These are phyloP conservation scores for Rhinolophus sinicus DNA, from an alignment of 2,113 vertebrate species.

Conservation along the genomic window DNA sequence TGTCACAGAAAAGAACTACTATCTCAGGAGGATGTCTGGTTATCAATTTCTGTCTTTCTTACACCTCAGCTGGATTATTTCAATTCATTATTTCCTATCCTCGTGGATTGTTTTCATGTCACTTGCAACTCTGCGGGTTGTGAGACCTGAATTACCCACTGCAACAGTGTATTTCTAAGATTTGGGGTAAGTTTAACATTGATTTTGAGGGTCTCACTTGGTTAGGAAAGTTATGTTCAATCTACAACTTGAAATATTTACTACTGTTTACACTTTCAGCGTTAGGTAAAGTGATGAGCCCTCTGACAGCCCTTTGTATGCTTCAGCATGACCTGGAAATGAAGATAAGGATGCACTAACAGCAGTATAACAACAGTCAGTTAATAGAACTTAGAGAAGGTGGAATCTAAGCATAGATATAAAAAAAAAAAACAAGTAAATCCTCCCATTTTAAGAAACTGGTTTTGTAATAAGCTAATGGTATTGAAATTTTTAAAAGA, in stretches of 20 bases:
- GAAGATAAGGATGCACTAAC: neutral
- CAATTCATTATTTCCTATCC: constrained; percentile 45
- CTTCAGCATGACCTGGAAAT: constrained; percentile 15
- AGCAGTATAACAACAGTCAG: neutral
- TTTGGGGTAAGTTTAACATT: neutral
- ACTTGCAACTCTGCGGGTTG: constrained; percentile 14
- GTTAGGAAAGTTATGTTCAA: neutral
- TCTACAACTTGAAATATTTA: neutral
- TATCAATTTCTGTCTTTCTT: constrained; percentile 62
- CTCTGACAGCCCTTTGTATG: neutral
- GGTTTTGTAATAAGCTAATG: neutral
- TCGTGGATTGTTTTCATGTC: constrained; percentile 36
- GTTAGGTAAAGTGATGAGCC: neutral
- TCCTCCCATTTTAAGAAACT: neutral
- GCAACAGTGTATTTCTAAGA: neutral
- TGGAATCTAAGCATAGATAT: neutral
- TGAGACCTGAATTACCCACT: constrained; percentile 13
- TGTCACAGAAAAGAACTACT: neutral
- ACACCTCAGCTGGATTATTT: constrained; percentile 35
- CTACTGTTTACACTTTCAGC: neutral
- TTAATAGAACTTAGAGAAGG: neutral
- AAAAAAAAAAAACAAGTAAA: neutral
- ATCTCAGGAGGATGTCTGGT: constrained; percentile 36
- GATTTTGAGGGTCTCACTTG: neutral
- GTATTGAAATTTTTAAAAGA: neutral